Percentiles rank a stretch among this genome's conserved stretches.
phyloP scores from a whole-genome alignment of 1,140 invertebrate genomes.

The Agrilus planipennis region DNA sequence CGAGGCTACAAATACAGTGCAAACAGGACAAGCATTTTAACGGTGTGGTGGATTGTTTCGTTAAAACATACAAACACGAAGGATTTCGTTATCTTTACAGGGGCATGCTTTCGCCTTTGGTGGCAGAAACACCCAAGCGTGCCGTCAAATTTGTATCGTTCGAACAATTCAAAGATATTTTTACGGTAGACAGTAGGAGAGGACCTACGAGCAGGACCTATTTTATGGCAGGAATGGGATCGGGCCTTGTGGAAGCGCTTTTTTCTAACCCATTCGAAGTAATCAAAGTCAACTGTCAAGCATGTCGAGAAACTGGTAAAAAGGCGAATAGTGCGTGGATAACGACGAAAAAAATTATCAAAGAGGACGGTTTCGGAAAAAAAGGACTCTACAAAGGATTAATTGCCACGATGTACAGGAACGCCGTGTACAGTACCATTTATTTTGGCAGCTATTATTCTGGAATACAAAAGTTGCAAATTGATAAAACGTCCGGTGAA shows the following conservation, averaged over 20 bases:
- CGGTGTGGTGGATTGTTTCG: conserved; percentile 76
- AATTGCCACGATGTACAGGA: conserved; percentile 73
- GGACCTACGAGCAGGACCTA: conserved; percentile 49
- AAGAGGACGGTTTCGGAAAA: conserved; percentile 59
- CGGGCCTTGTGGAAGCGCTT: conserved; percentile 78
- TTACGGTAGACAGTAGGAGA: conserved; percentile 47
- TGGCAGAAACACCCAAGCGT: conserved; percentile 90
- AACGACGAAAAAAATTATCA: conserved; percentile 68
- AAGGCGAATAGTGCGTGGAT: conserved; percentile 60
- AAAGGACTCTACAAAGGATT: conserved; percentile 79
- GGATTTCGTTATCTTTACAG: conserved; percentile 77
- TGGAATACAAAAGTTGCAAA: conserved; percentile 51
- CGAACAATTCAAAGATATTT: conserved; percentile 81
- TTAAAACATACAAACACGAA: conserved; percentile 78
- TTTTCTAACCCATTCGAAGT: conserved; percentile 92
- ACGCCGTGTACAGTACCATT: conserved; percentile 83
- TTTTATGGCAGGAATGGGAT: conserved; percentile 70
- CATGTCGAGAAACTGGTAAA: conserved; percentile 42
- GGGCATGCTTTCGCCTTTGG: conserved; percentile 80
- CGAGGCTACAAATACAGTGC: conserved; percentile 67
- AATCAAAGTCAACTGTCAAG: conserved; percentile 77
- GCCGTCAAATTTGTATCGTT: conserved; percentile 87
- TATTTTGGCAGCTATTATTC: conserved; percentile 93
- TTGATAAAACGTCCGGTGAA: too few relatives aligned
- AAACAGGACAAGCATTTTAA: conserved; percentile 47